These are phyloP conservation scores for Apteryx owenii DNA, from an alignment of 2,113 vertebrate species.

Conservation along the genomic window DNA sequence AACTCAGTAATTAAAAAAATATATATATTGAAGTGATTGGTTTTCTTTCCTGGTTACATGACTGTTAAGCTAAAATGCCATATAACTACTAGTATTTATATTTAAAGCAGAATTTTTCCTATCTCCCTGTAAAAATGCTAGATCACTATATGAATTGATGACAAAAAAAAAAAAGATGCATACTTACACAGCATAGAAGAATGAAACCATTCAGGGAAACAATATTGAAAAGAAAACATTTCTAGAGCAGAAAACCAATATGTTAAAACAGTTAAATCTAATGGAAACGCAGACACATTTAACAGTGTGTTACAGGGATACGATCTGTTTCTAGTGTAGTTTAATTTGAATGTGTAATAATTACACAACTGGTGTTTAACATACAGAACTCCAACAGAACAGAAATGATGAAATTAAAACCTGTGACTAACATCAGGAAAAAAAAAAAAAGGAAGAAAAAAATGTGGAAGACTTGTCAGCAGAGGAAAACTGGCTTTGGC, in stretches of 20 bases:
- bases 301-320: background rate
- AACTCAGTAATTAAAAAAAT: accelerated
- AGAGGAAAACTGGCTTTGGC: background rate
- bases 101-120: background rate
- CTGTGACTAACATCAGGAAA: background rate
- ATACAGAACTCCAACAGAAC: background rate
- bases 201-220: background rate
- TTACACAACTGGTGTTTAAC: conserved; percentile 15
- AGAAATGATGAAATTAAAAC: conserved; percentile 17
- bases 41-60: background rate
- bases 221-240: background rate
- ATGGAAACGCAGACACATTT: background rate
- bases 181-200: background rate
- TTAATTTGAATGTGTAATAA: conserved; percentile 16
- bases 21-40: background rate
- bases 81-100: background rate
- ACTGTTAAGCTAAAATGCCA: background rate
- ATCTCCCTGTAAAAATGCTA: background rate
- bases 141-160: background rate
- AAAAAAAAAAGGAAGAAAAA: background rate
- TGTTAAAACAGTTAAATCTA: background rate
- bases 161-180: background rate
- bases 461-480: background rate
- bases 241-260: background rate
- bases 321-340: background rate